These are phyloP conservation scores for Alouatta palliata DNA, from an alignment of 2,113 vertebrate genomes.

Conservation along the genomic window DNA sequence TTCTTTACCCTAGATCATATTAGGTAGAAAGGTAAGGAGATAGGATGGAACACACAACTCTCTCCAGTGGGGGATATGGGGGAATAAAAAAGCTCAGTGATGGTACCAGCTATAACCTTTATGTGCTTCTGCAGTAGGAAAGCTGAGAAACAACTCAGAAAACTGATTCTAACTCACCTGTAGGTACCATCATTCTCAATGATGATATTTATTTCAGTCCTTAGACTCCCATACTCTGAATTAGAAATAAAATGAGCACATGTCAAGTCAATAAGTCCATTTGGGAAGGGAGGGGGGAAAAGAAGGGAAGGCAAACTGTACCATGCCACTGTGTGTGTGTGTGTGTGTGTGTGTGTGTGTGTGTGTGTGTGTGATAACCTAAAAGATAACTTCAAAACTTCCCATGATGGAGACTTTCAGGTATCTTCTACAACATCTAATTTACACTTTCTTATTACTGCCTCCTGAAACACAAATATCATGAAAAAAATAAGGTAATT, in stretches of 20 bases:
- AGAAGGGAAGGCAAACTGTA: neutral
- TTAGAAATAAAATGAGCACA: neutral
- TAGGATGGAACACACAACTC: neutral
- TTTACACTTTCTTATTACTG: neutral
- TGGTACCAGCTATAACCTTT: rapidly evolving
- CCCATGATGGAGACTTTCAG: neutral
- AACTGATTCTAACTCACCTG: neutral
- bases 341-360: neutral
- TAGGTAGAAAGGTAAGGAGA: neutral
- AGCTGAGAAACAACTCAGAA: neutral
- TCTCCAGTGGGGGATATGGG: rapidly evolving
- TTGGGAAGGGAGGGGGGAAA: neutral
- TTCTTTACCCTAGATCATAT: neutral
- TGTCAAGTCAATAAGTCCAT: neutral
- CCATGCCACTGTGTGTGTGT: neutral
- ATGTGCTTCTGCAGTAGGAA: neutral
- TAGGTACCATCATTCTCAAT: neutral
- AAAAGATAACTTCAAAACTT: neutral
- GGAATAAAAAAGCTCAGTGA: neutral
- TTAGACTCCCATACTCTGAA: neutral
- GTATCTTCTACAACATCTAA: neutral
- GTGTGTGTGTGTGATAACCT: neutral
- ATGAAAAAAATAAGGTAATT: too few species aligned
- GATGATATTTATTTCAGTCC: neutral
- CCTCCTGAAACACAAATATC: neutral